phyloP scores from a whole-genome alignment of 2,888 invertebrate genomes.

The Epinotia ramella region DNA sequence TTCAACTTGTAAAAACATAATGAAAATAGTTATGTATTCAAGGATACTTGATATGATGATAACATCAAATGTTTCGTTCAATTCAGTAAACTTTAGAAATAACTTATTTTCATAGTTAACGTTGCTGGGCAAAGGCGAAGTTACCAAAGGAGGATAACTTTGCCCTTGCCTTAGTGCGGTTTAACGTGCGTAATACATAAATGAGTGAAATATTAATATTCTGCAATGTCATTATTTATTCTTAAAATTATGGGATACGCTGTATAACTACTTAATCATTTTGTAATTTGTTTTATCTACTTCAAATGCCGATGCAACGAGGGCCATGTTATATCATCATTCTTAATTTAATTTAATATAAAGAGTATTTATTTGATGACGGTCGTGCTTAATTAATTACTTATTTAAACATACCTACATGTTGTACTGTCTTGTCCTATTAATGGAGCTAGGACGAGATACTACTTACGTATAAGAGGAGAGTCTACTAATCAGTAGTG shows the following conservation, averaged over 20 bases:
- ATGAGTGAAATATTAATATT: neutral
- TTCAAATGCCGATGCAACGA: neutral
- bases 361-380: neutral
- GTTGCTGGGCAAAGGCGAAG: conserved; percentile 11
- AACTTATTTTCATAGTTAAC: neutral
- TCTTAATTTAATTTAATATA: neutral
- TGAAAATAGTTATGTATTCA: too few species aligned
- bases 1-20: neutral
- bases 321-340: neutral
- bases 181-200: neutral
- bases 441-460: neutral
- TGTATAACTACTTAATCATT: neutral
- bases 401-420: neutral
- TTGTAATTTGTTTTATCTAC: neutral
- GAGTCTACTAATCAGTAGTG: too few species aligned
- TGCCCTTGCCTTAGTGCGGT: too few species aligned
- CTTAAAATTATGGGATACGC: neutral
- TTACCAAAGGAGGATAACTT: neutral
- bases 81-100: neutral
- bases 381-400: neutral
- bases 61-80: neutral
- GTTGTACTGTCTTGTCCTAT: neutral
- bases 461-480: too few species aligned
- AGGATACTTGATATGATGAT: too few species aligned
- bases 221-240: neutral